Evolutionary conservation across 1,140 invertebrate genomes (phyloP).

Genomic region (Hyposmocoma kahamanoa): DNA sequence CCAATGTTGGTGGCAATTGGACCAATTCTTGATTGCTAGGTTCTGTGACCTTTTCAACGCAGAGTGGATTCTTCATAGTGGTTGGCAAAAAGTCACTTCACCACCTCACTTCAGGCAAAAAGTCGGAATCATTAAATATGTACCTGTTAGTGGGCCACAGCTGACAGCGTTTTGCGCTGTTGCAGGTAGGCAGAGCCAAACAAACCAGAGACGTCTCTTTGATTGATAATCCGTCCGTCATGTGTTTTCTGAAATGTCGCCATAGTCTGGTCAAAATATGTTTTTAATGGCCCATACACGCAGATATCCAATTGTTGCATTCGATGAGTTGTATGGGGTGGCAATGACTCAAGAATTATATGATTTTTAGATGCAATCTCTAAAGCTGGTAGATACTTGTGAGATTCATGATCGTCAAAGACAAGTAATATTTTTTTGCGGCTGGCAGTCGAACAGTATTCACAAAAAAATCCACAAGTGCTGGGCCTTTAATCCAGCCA

Average conservation of each 20-base stretch:
- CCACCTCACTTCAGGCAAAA: constrained; percentile 18
- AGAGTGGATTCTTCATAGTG: too few relatives aligned
- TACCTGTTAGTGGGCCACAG: constrained; percentile 35
- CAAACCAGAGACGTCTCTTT: constrained; percentile 17
- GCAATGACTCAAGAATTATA: constrained; percentile 25
- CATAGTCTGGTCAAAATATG: constrained; percentile 28
- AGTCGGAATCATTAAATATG: constrained; percentile 29
- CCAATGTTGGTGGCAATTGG: too few relatives aligned
- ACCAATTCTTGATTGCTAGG: too few relatives aligned
- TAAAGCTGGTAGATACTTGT: constrained; percentile 20
- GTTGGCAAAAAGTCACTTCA: too few relatives aligned
- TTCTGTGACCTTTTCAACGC: not conserved
- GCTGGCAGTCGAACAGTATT: constrained; percentile 17
- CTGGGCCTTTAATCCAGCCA: constrained; percentile 24
- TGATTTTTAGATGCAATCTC: constrained; percentile 30
- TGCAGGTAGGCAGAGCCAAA: constrained; percentile 28
- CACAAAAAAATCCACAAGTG: constrained; percentile 20
- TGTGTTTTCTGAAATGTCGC: constrained; percentile 25
- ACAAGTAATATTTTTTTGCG: constrained; percentile 28
- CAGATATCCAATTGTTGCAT: constrained; percentile 42
- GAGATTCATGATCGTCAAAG: constrained; percentile 15
- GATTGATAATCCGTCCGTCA: constrained; percentile 21
- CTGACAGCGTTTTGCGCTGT: constrained; percentile 36
- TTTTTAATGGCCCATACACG: constrained; percentile 40
- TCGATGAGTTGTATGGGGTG: constrained; percentile 24